phyloP scores from a whole-genome alignment of 2,113 vertebrate species.

The Craseonycteris thonglongyai region DNA sequence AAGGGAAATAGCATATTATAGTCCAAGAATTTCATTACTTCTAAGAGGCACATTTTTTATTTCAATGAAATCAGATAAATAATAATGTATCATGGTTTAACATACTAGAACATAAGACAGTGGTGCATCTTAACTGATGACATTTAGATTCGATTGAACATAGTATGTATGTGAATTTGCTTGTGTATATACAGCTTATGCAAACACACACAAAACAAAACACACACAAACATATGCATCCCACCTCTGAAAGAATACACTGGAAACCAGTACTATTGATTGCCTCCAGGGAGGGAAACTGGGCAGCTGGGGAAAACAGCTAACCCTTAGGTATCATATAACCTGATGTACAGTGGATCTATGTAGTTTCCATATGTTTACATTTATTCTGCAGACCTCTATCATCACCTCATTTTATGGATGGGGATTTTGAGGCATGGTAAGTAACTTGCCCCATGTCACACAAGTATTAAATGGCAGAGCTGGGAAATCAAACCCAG shows the following conservation, averaged over 20 bases:
- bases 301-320: neutral
- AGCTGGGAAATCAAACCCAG: neutral
- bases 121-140: neutral
- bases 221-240: neutral
- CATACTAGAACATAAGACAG: neutral
- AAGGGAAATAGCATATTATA: neutral
- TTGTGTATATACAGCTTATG: neutral
- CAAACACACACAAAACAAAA: neutral
- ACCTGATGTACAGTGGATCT: neutral
- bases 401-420: neutral
- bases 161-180: neutral
- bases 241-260: neutral
- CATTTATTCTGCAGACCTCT: neutral
- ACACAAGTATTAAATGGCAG: neutral
- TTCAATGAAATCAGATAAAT: slow-evolving; percentile 19
- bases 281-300: neutral
- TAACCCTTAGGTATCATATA: neutral
- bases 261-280: neutral
- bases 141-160: neutral
- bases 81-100: neutral
- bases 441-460: neutral
- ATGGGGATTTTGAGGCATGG: neutral
- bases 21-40: slow-evolving; percentile 24
- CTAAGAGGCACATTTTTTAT: neutral
- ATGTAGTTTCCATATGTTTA: neutral